phyloP scores from a whole-genome alignment of 2,113 vertebrate genomes.

The Xiphorhynchus elegans region DNA sequence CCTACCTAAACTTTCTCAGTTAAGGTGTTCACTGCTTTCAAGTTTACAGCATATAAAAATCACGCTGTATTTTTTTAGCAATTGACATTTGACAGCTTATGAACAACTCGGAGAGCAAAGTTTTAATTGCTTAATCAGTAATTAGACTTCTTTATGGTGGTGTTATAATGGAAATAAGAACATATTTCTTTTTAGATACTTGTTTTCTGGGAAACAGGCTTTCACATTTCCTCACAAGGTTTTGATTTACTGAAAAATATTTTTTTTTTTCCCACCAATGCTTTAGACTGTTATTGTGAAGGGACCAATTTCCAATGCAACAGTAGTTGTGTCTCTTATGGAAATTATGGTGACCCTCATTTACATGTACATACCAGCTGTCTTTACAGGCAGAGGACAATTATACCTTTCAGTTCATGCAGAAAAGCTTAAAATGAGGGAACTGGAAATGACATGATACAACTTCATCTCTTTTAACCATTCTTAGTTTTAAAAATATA shows the following conservation, averaged over 20 bases:
- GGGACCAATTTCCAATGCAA: background rate
- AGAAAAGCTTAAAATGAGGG: background rate
- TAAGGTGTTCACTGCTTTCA: background rate
- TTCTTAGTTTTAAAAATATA: background rate
- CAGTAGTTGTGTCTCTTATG: background rate
- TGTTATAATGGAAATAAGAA: background rate
- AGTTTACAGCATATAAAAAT: background rate
- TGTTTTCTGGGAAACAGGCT: background rate
- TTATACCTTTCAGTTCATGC: slow-evolving; percentile 37
- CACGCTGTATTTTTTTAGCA: background rate
- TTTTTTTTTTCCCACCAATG: background rate
- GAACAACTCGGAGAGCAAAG: background rate
- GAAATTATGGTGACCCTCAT: slow-evolving; percentile 37
- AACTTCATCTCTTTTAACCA: background rate
- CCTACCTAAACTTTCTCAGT: background rate
- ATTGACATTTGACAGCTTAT: background rate
- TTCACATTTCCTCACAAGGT: background rate
- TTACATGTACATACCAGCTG: slow-evolving; percentile 41
- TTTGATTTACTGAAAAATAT: background rate
- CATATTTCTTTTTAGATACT: background rate
- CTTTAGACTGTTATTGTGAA: slow-evolving; percentile 13
- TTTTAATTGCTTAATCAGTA: background rate
- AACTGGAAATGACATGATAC: slow-evolving; percentile 20
- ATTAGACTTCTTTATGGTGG: background rate
- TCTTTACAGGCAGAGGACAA: slow-evolving; percentile 43